Base-by-base conservation (phyloP, 1,140 invertebrate genomes). In the Zaprionus camerounensis region DNA sequence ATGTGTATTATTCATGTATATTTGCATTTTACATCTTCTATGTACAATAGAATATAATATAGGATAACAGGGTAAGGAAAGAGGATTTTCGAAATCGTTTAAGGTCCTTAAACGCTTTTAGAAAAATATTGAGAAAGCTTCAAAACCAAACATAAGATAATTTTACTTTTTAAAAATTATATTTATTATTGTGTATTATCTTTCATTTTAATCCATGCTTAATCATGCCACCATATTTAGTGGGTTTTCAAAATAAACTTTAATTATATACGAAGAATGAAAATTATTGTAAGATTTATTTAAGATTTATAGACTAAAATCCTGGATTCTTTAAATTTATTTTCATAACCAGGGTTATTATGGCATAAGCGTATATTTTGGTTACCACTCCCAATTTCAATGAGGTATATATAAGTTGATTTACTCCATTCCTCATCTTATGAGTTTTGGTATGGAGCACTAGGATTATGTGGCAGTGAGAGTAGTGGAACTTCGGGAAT, bases 381-480 rank as follows among this genome's bases (percentile, higher is more conserved):
- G 22, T 51, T 0, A 51, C 11, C 24, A 26, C 1, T 46, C n/a
- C 22, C 28, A 46, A 46, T 11, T 11, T 9, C 15, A 61, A 17
- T 28, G 38, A 61, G 58, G 58, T 44, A 44, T 41, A 26, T 12
- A 44, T 13, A 24, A 11, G 38, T 24, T 41, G 7, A 26, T 26
- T 13, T 5, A 61, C 2, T 41, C 36, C 12, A 44, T 11, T 9
- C 4, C 34, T n/a, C n/a, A 9, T 3, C 12, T 17, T 13, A 59
- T 2, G 41, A 41, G 9, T 20, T 11, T 20, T 51, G 20, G 4
- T 9, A 22, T 13, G 22, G 68, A 3, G 76, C 38, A 78, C 11
- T 38, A 38, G 66, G 26, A 20, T 6, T 6, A 34, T 69, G 62
- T 4, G 76, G 80, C 55, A 53, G 41, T 36, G 31, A 55, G 15